Evolutionary conservation across 2,113 vertebrate genomes (phyloP).

Genomic region (Loxodonta africana): DNA sequence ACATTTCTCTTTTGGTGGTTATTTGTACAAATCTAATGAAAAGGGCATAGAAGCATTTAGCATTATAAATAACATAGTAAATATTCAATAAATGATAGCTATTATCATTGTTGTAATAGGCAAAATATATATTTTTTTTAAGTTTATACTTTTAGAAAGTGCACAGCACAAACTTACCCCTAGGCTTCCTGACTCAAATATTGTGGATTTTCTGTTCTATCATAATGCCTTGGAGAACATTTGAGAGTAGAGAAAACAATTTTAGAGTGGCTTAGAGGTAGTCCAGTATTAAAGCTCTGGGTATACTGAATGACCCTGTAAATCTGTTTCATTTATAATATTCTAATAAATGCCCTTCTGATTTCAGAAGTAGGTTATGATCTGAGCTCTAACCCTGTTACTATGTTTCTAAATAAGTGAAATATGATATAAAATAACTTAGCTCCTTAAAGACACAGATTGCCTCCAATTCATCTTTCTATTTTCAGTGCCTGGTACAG

Average conservation of each 20-base stretch:
- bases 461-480: background rate
- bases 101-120: background rate
- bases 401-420: conserved; percentile 12
- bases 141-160: conserved; percentile 4
- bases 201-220: background rate
- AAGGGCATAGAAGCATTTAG: background rate
- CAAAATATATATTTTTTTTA: background rate
- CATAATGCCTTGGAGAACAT: background rate
- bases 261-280: background rate
- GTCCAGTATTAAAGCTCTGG: background rate
- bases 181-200: background rate
- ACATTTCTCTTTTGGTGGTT: background rate
- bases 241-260: background rate
- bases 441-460: background rate
- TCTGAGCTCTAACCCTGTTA: background rate
- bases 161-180: background rate
- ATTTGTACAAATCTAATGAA: background rate
- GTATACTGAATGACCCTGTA: background rate
- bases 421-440: background rate
- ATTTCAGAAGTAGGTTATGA: background rate
- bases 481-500: background rate
- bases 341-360: background rate
- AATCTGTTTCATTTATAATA: background rate
- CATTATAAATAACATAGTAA: background rate
- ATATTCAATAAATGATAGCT: background rate